Base-by-base conservation (phyloP, 2,888 invertebrate genomes). In the Cheilosia soror region DNA sequence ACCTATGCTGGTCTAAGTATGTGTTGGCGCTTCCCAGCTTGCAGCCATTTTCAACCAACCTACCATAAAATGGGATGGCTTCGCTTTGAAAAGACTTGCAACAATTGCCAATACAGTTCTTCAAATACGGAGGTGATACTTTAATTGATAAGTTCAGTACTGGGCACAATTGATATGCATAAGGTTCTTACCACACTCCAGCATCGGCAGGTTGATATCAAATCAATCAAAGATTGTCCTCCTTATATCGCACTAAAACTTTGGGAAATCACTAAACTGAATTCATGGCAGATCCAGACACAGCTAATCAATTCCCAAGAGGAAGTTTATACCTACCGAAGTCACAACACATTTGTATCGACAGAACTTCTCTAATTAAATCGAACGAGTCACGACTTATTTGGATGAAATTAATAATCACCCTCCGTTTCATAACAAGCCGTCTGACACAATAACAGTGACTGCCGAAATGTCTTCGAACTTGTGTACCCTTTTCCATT, bases 351-450 rank as follows among this genome's bases (percentile, higher is more conserved):
- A 68, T 69, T 60, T 53, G 44, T 51, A 68, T 69, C 49, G 44
- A 15, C 31, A 42, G 44, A 15, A 25, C 9, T 57, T 69, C 42
- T 53, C 77, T 77, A 71, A 81, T 77, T 77, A 60, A 57, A 57
- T 71, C 44, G 33, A 55, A 44, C 42, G 31, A 33, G n/a, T 44
- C 62, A 69, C 53, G 62, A 75, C 55, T 55, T 57, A 71, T 77
- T 81, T 44, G 63, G 76, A 71, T 65, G 37, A 71, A 65, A 65
- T 71, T 76, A 81, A 71, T 63, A 69, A 76, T 69, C 62, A 29
- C 40, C 42, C 37, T 29, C 81, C 69, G 63, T 69, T 69, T 62
- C 47, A 49, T 53, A 62, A 53, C 66, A 73, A 73, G 25, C 55
- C 75, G 47, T 68, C 62, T 57, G 31, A 63, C 58, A 20, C 47